Conservation (phyloP, 2,113 vertebrate species). For the Albula goreensis region DNA sequence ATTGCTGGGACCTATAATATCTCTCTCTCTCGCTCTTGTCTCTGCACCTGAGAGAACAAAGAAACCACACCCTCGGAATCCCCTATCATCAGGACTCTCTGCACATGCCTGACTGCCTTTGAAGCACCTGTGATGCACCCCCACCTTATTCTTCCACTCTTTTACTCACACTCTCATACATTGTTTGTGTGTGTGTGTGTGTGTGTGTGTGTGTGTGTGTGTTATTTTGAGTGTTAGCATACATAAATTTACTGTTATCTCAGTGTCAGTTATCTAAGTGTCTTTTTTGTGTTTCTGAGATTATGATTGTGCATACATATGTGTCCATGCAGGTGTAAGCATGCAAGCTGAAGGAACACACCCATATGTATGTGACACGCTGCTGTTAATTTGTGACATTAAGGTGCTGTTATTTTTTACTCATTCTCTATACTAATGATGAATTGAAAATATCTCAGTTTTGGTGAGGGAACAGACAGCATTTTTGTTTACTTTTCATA, state of each 20-base stretch:
- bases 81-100: neutral
- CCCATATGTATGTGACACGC: neutral
- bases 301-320: neutral
- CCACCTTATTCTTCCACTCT: neutral
- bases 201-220: neutral
- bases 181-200: constrained; percentile 15
- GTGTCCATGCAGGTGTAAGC: neutral
- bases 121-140: neutral
- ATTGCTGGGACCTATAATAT: neutral
- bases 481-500: too few relatives aligned
- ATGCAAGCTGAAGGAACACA: neutral
- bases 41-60: constrained; percentile 19
- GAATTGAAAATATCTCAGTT: neutral
- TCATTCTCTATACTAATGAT: neutral
- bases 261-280: neutral
- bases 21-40: neutral
- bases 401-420: neutral
- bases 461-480: neutral
- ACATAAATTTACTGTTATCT: neutral
- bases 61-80: neutral
- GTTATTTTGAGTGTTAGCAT: neutral
- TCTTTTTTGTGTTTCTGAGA: neutral
- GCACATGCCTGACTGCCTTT: constrained; percentile 2
- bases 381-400: neutral
- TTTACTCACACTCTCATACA: neutral